These are phyloP conservation scores for Aphrocallistes beatrix DNA, from an alignment of 37 sponge, comb jelly and placozoan genomes.

Conservation along the genomic window DNA sequence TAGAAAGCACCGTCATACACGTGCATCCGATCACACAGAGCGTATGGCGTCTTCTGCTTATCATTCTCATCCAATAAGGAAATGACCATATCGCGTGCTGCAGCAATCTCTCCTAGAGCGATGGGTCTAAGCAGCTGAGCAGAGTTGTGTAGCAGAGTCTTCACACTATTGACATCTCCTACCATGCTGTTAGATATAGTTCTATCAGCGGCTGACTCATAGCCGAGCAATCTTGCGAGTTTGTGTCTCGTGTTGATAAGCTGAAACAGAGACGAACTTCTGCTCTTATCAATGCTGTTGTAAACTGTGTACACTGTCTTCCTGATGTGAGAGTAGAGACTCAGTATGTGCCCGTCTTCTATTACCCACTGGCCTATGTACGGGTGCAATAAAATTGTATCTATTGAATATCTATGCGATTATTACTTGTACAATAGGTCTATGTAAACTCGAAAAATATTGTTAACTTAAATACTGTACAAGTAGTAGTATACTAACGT, in stretches of 20 bases:
- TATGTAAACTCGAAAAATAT: too few relatives aligned
- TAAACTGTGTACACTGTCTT: conserved; percentile 29
- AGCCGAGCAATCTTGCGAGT: conserved; percentile 56
- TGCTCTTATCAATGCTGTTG: conserved; percentile 20
- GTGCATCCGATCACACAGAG: conserved; percentile 10
- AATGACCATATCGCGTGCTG: conserved; percentile 20
- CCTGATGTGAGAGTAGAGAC: conserved; percentile 29
- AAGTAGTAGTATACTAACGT: too few relatives aligned
- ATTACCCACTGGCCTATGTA: background rate
- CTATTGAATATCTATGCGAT: too few relatives aligned
- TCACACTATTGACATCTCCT: conserved; percentile 38
- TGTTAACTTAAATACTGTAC: too few relatives aligned
- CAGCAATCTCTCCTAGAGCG: conserved; percentile 36
- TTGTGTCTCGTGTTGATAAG: conserved; percentile 42
- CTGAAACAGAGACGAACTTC: conserved; percentile 26
- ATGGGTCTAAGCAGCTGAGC: conserved; percentile 34
- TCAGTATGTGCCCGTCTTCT: conserved; percentile 26
- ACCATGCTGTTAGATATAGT: conserved; percentile 48
- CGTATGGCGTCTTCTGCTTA: too few relatives aligned
- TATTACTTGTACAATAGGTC: too few relatives aligned
- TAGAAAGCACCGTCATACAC: conserved; percentile 49
- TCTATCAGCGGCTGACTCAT: conserved; percentile 57
- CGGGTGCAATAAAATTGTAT: too few relatives aligned
- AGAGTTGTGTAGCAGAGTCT: conserved; percentile 42
- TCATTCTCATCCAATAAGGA: too few relatives aligned